These are phyloP conservation scores for Pseudopleuronectes americanus DNA, from an alignment of 2,797 vertebrate species.

Conservation along the genomic window DNA sequence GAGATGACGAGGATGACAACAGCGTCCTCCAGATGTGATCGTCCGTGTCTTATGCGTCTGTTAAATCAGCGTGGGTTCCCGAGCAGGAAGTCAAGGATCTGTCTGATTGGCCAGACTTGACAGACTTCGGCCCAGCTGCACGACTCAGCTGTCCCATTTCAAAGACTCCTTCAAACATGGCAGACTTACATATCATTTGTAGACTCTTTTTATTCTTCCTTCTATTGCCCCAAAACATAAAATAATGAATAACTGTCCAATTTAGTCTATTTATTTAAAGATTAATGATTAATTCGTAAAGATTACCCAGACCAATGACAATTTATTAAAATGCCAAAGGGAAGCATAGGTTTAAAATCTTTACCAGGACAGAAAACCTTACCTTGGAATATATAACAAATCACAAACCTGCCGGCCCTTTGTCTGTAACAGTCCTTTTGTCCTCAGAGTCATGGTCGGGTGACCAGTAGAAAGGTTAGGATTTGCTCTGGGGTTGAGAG, in stretches of 20 bases:
- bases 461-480: slow-evolving; percentile 45
- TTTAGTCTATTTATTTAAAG: too few relatives aligned
- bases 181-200: too few relatives aligned
- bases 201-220: too few relatives aligned
- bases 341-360: not conserved
- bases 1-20: slow-evolving; percentile 10
- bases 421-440: not conserved
- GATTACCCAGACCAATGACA: too few relatives aligned
- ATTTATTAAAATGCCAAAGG: not conserved
- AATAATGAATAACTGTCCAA: too few relatives aligned
- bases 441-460: slow-evolving; percentile 25
- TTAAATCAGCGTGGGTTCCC: not conserved
- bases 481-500: slow-evolving; percentile 40
- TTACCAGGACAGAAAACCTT: not conserved
- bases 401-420: not conserved
- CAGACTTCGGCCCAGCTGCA: too few relatives aligned
- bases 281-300: too few relatives aligned
- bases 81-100: not conserved
- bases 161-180: too few relatives aligned
- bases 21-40: slow-evolving; percentile 25
- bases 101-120: not conserved
- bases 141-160: too few relatives aligned
- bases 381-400: not conserved
- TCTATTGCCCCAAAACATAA: too few relatives aligned
- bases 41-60: slow-evolving; percentile 3